These are phyloP conservation scores for Heliconius aoede DNA, from an alignment of 2,888 invertebrate genomes.

Conservation along the genomic window DNA sequence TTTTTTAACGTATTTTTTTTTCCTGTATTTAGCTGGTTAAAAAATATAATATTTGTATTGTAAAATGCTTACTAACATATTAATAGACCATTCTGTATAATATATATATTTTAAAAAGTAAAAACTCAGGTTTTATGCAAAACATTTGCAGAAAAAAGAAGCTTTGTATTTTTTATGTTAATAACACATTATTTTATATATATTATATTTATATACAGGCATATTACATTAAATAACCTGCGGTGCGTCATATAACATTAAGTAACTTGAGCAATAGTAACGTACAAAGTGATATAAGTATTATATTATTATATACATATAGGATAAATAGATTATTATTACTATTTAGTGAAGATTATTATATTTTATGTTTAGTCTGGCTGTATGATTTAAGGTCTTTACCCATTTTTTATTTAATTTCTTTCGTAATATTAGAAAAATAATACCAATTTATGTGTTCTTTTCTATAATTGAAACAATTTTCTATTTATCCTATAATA, in stretches of 20 bases:
- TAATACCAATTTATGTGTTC: background rate
- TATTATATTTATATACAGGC: background rate
- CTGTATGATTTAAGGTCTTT: conserved; percentile 3
- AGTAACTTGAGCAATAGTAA: conserved; percentile 19
- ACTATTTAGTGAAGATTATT: background rate
- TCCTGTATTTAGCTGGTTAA: too few species aligned
- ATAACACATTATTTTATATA: background rate
- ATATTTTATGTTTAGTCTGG: background rate
- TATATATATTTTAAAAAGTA: too few species aligned
- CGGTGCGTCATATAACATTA: conserved; percentile 10
- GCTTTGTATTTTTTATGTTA: too few species aligned
- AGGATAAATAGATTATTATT: conserved; percentile 9
- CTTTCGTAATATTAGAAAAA: background rate
- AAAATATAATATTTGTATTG: too few species aligned
- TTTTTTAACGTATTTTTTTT: too few species aligned
- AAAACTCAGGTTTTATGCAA: too few species aligned
- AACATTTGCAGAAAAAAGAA: too few species aligned
- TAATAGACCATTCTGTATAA: too few species aligned
- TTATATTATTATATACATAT: conserved; percentile 13
- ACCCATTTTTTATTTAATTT: background rate
- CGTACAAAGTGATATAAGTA: conserved; percentile 22
- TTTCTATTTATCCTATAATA: conserved; percentile 15
- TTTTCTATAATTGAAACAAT: background rate
- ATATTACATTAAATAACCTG: background rate
- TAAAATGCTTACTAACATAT: too few species aligned